Evolutionary conservation across 2,888 invertebrate species (phyloP).

Genomic region (Lutraria lutraria): DNA sequence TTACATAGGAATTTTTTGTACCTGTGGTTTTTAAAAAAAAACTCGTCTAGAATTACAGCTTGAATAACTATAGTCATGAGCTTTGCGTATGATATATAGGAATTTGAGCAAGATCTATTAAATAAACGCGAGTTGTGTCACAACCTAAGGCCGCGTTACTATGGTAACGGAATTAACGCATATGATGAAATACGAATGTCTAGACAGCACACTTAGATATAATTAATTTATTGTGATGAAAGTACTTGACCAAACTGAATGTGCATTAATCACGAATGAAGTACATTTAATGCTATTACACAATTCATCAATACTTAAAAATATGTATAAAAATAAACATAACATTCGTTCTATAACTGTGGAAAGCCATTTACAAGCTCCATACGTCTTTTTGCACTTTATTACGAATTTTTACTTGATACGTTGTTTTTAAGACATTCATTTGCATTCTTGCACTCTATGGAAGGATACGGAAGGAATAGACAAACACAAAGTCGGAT

Average conservation of each 20-base stretch:
- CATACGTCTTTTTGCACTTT: too few species aligned
- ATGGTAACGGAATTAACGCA: conserved; percentile 7
- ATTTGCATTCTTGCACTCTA: too few species aligned
- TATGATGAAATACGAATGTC: not conserved
- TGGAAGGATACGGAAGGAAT: too few species aligned
- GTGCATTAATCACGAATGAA: not conserved
- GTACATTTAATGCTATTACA: not conserved
- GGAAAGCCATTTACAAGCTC: too few species aligned
- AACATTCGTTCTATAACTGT: too few species aligned
- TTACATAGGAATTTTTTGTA: too few species aligned
- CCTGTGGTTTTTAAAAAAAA: not conserved
- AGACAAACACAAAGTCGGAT: too few species aligned
- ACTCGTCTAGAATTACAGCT: not conserved
- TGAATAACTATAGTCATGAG: not conserved
- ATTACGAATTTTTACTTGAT: too few species aligned
- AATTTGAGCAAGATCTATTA: not conserved
- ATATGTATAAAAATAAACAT: too few species aligned
- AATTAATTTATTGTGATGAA: not conserved
- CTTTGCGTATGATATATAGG: not conserved
- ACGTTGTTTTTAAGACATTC: too few species aligned
- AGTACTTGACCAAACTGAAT: conserved; percentile 1
- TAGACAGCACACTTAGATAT: conserved; percentile 11
- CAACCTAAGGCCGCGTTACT: not conserved
- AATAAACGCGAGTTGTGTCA: not conserved
- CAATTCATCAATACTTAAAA: not conserved